phyloP scores from a whole-genome alignment of 2,797 vertebrate genomes.

The Myoxocephalus aenaeus region DNA sequence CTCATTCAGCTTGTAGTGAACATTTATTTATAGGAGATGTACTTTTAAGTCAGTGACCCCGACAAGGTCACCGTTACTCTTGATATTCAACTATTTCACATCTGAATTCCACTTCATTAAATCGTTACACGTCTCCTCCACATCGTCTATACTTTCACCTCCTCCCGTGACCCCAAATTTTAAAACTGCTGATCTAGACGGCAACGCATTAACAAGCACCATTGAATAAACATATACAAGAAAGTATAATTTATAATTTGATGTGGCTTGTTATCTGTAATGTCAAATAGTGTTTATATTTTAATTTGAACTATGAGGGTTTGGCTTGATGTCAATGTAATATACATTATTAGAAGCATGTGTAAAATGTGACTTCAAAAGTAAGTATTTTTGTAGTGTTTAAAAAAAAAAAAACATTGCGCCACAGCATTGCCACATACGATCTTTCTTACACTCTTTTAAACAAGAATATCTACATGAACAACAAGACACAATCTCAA shows the following conservation, averaged over 20 bases:
- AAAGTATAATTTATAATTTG: conserved; percentile 17
- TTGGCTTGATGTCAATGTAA: conserved; percentile 34
- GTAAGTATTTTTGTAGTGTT: conserved; percentile 25
- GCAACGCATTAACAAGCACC: conserved; percentile 27
- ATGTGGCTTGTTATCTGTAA: neutral
- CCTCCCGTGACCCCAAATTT: neutral
- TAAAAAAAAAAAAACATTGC: conserved; percentile 36
- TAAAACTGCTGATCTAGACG: conserved; percentile 20
- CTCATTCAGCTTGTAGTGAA: neutral
- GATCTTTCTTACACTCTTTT: conserved; percentile 38
- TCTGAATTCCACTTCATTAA: conserved; percentile 30
- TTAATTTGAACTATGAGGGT: neutral
- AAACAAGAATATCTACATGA: conserved; percentile 50
- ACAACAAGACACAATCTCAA: conserved; percentile 62
- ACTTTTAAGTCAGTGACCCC: neutral
- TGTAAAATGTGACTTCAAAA: conserved; percentile 29
- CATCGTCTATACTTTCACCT: neutral
- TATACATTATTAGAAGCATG: conserved; percentile 33
- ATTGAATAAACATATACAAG: conserved; percentile 18
- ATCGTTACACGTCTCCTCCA: neutral
- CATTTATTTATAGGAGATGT: conserved; percentile 10
- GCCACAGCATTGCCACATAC: conserved; percentile 26
- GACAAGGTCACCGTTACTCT: neutral
- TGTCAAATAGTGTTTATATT: conserved; percentile 23
- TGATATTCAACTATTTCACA: conserved; percentile 19